Conservation (phyloP, 2,797 vertebrate species). For the Argentina silus region DNA sequence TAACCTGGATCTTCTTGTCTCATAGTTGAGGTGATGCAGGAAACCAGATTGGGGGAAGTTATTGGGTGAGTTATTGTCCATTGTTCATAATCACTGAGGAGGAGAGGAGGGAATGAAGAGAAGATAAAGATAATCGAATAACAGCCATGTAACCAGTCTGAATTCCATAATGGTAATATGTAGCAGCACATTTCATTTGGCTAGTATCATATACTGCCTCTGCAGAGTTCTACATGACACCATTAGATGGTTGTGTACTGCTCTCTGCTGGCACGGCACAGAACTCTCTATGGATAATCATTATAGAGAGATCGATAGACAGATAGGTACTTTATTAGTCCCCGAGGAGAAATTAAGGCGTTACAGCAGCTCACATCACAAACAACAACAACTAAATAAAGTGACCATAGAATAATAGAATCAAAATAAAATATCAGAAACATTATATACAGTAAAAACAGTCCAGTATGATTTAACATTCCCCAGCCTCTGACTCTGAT, state of each 20-base stretch:
- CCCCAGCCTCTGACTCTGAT: too few relatives aligned
- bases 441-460: too few relatives aligned
- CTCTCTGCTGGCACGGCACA: constrained; percentile 58
- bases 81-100: not conserved
- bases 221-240: not conserved
- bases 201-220: not conserved
- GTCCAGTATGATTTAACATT: too few relatives aligned
- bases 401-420: too few relatives aligned
- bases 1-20: not conserved
- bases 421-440: too few relatives aligned
- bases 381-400: not conserved
- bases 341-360: too few relatives aligned
- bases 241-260: constrained; percentile 58
- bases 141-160: not conserved
- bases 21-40: constrained; percentile 2
- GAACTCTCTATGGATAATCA: too few relatives aligned
- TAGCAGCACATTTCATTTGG: not conserved
- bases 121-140: not conserved
- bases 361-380: too few relatives aligned
- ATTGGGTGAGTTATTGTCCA: not conserved
- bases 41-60: not conserved
- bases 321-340: too few relatives aligned
- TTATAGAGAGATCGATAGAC: not conserved
- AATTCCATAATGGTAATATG: not conserved
- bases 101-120: not conserved